phyloP scores from a whole-genome alignment of 2,113 vertebrate genomes.

The Thalassarche chlororhynchos region DNA sequence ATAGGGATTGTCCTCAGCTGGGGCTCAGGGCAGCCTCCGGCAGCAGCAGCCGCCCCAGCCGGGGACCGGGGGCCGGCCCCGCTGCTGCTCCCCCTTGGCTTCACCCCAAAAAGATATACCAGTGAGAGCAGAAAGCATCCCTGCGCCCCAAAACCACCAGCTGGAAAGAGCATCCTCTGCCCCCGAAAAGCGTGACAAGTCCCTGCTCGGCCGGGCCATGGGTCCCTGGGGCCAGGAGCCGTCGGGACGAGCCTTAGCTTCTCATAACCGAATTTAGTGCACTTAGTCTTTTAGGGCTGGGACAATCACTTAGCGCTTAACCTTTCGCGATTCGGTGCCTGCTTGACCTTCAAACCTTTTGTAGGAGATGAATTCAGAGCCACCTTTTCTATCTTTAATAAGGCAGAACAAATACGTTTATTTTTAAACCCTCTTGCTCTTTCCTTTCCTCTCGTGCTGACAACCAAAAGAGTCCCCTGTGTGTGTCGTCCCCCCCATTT shows the following conservation, averaged over 20 bases:
- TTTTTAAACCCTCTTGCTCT: conserved; percentile 63
- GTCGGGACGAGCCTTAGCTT: background rate
- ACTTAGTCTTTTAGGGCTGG: conserved; percentile 39
- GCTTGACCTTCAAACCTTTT: conserved; percentile 60
- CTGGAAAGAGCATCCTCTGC: background rate
- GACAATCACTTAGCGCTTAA: conserved; percentile 53
- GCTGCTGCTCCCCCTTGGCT: background rate
- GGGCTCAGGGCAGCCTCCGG: background rate
- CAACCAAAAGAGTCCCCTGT: conserved; percentile 62
- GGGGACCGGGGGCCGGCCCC: background rate
- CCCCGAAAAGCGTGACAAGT: background rate
- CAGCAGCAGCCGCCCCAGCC: background rate
- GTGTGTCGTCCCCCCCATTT: background rate
- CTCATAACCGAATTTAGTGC: background rate
- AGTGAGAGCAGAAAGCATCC: background rate
- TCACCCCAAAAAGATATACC: background rate
- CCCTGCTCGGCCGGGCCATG: fast-evolving
- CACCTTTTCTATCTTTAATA: conserved; percentile 68
- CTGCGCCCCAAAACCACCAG: background rate
- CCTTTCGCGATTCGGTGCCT: conserved; percentile 10
- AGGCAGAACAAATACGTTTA: conserved; percentile 60
- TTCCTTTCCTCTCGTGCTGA: conserved; percentile 64
- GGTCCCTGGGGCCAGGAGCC: background rate
- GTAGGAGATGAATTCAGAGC: conserved; percentile 44
- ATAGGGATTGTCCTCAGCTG: fast-evolving